These are phyloP conservation scores for Pseudomugil gertrudae DNA, from an alignment of 2,797 vertebrate species.

Conservation along the genomic window DNA sequence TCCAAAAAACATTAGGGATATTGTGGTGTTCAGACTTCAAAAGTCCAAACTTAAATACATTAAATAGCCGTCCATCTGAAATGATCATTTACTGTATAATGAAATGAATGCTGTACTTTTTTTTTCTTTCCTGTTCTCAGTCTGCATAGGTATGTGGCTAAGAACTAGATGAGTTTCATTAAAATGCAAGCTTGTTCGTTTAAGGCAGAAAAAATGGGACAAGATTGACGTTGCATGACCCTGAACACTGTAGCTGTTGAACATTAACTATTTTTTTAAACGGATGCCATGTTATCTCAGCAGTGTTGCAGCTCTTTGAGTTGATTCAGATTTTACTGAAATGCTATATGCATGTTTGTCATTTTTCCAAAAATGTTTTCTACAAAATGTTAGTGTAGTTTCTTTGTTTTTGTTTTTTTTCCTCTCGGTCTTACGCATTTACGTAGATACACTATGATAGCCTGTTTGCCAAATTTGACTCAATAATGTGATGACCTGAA, in stretches of 20 bases:
- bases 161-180: conserved; percentile 40
- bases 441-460: conserved; percentile 77
- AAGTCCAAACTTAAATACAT: conserved; percentile 54
- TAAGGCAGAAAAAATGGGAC: conserved; percentile 44
- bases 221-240: conserved; percentile 70
- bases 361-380: conserved; percentile 30
- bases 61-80: conserved; percentile 72
- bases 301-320: conserved; percentile 73
- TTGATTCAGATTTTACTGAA: conserved; percentile 70
- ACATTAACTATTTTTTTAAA: conserved; percentile 57
- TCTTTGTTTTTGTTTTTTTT: conserved; percentile 24
- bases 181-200: conserved; percentile 63
- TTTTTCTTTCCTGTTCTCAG: conserved; percentile 26
- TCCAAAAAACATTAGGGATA: conserved; percentile 37
- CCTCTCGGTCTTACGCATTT: conserved; percentile 68
- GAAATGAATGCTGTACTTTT: conserved; percentile 63
- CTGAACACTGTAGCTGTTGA: conserved; percentile 70
- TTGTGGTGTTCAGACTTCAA: conserved; percentile 24
- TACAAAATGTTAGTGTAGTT: conserved; percentile 68
- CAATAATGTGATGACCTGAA: conserved; percentile 74
- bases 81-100: conserved; percentile 60
- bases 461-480: conserved; percentile 83
- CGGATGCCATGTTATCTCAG: conserved; percentile 74
- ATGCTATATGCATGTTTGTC: conserved; percentile 80
- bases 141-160: conserved; percentile 23